Conservation (phyloP, 2,797 vertebrate species). For the Onychomys arenicola region DNA sequence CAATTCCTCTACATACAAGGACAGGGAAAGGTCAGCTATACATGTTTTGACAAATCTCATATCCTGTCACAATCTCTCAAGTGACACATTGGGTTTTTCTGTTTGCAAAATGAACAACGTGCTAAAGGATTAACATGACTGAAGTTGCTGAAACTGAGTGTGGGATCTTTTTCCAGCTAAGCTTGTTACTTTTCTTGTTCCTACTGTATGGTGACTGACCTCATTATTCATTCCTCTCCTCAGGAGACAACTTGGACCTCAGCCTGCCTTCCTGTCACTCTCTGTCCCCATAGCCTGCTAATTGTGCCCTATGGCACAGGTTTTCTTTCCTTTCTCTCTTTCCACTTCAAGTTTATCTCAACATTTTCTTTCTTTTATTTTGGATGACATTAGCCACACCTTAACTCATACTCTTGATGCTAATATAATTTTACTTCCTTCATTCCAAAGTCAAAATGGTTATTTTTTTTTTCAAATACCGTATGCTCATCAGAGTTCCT, state of each 20-base stretch:
- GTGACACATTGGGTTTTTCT: background rate
- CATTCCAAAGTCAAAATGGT: background rate
- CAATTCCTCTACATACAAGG: background rate
- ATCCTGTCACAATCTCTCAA: background rate
- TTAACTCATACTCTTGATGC: background rate
- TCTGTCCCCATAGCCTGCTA: background rate
- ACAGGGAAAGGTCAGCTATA: background rate
- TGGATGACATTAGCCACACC: too few species aligned
- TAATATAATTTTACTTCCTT: background rate
- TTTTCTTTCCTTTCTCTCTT: background rate
- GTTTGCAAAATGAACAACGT: background rate
- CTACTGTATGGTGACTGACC: conserved; percentile 34
- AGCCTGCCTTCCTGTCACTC: background rate
- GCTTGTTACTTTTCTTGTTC: background rate
- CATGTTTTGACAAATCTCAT: background rate
- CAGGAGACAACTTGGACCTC: conserved; percentile 14
- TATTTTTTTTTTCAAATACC: conserved; percentile 15
- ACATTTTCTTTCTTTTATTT: background rate
- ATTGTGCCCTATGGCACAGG: background rate
- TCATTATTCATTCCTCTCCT: conserved; percentile 47
- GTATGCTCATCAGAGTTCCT: background rate
- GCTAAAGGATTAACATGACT: background rate
- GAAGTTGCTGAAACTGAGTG: background rate
- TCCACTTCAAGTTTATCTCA: background rate
- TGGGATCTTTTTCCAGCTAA: background rate